These are phyloP conservation scores for Drosophila willistoni DNA, from an alignment of 1,140 invertebrate species.

Conservation along the genomic window DNA sequence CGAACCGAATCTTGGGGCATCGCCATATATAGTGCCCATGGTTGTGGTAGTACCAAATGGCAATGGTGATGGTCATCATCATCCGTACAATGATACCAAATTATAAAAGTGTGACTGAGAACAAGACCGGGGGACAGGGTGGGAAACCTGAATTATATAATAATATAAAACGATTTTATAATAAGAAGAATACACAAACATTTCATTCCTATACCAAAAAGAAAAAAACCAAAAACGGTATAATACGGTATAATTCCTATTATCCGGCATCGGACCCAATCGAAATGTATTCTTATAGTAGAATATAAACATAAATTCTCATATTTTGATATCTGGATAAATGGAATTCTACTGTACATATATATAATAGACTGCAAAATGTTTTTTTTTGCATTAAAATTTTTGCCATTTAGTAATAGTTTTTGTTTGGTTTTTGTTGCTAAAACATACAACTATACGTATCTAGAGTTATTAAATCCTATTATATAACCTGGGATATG, in stretches of 20 bases:
- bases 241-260: not conserved
- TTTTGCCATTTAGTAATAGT: not conserved
- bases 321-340: no score
- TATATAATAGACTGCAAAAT: not conserved
- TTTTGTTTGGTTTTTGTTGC: constrained; percentile 1
- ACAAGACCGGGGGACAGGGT: not conserved
- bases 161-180: constrained; percentile 1
- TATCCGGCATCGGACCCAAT: not conserved
- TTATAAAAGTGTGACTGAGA: constrained; percentile 52
- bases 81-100: constrained; percentile 70
- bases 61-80: constrained; percentile 40
- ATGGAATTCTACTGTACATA: no score
- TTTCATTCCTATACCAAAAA: not conserved
- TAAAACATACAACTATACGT: not conserved
- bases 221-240: not conserved
- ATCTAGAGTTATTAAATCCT: not conserved
- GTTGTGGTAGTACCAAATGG: constrained; percentile 80
- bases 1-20: constrained; percentile 39
- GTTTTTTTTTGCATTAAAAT: not conserved
- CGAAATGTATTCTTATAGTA: no score
- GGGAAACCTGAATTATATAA: not conserved
- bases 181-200: not conserved
- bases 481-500: constrained; percentile 10
- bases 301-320: no score
- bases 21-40: constrained; percentile 50